These are phyloP conservation scores for Plebejus anna DNA, from an alignment of 2,888 invertebrate genomes.

Conservation along the genomic window DNA sequence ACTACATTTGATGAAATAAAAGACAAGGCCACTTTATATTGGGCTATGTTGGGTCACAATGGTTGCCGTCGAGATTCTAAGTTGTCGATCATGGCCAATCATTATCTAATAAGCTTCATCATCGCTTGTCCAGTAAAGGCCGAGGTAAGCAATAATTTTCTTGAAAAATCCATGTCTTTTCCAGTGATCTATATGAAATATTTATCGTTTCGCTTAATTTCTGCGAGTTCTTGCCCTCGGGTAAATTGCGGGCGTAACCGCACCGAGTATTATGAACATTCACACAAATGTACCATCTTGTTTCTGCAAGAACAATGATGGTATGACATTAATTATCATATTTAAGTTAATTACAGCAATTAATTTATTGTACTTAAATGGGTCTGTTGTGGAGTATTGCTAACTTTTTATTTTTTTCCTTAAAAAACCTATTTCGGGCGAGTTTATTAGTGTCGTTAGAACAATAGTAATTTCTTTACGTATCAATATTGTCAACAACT, in stretches of 20 bases:
- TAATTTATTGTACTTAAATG: not conserved
- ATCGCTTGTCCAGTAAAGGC: too few relatives aligned
- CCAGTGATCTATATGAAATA: slow-evolving; percentile 27
- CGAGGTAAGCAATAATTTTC: too few relatives aligned
- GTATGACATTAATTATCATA: not conserved
- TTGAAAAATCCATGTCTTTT: slow-evolving; percentile 21
- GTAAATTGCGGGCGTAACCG: slow-evolving; percentile 65
- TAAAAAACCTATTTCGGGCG: not conserved
- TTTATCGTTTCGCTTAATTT: slow-evolving; percentile 49
- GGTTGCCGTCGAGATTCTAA: too few relatives aligned
- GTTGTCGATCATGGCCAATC: too few relatives aligned
- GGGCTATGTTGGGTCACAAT: too few relatives aligned
- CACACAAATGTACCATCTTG: slow-evolving; percentile 29
- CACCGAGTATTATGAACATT: slow-evolving; percentile 46
- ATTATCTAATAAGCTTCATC: too few relatives aligned
- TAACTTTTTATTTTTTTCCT: too few relatives aligned
- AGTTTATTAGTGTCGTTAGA: not conserved
- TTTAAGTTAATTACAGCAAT: not conserved
- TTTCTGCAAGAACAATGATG: slow-evolving; percentile 17
- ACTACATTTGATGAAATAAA: too few relatives aligned
- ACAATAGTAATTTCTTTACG: too few relatives aligned
- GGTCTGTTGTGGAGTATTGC: too few relatives aligned
- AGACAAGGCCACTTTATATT: too few relatives aligned
- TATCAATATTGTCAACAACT: not conserved
- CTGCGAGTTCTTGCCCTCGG: slow-evolving; percentile 59